Conservation (phyloP, 2,888 invertebrate species). For the Drosophila nr. fundita region DNA sequence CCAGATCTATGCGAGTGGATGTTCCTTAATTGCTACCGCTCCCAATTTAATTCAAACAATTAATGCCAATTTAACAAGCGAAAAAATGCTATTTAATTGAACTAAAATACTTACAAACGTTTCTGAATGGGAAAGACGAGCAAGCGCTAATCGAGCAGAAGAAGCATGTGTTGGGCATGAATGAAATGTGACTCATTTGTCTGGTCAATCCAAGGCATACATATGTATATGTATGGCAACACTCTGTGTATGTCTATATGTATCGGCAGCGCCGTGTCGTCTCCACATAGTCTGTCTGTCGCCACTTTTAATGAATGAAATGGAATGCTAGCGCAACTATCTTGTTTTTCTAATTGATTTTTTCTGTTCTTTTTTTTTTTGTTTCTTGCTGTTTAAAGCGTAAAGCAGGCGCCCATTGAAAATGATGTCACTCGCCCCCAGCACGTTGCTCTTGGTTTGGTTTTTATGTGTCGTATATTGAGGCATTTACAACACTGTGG, state of each 20-base stretch:
- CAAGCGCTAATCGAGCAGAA: slow-evolving; percentile 19
- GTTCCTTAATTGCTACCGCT: slow-evolving; percentile 34
- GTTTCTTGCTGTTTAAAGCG: slow-evolving; percentile 63
- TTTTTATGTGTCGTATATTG: slow-evolving; percentile 48
- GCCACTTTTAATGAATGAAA: slow-evolving; percentile 80
- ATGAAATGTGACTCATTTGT: slow-evolving; percentile 61
- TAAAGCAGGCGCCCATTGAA: slow-evolving; percentile 55
- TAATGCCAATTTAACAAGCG: slow-evolving; percentile 49
- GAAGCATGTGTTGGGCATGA: slow-evolving; percentile 41
- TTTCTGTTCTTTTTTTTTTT: slow-evolving; percentile 58
- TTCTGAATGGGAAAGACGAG: slow-evolving; percentile 52
- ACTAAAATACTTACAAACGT: slow-evolving; percentile 31
- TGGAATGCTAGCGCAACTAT: slow-evolving; percentile 63
- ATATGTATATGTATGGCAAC: background rate
- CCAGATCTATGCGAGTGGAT: slow-evolving; percentile 25
- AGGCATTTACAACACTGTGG: slow-evolving; percentile 44
- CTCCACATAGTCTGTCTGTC: slow-evolving; percentile 73
- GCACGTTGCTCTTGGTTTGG: slow-evolving; percentile 9
- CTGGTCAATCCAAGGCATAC: slow-evolving; percentile 39
- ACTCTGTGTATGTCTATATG: slow-evolving; percentile 11
- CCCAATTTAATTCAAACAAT: slow-evolving; percentile 47
- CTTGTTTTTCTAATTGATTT: slow-evolving; percentile 68
- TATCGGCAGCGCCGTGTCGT: slow-evolving; percentile 46
- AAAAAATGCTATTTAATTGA: slow-evolving; percentile 53
- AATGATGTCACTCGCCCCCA: slow-evolving; percentile 71